Evolutionary conservation across 2,113 vertebrate species (phyloP).

Genomic region (Corapipo altera): DNA sequence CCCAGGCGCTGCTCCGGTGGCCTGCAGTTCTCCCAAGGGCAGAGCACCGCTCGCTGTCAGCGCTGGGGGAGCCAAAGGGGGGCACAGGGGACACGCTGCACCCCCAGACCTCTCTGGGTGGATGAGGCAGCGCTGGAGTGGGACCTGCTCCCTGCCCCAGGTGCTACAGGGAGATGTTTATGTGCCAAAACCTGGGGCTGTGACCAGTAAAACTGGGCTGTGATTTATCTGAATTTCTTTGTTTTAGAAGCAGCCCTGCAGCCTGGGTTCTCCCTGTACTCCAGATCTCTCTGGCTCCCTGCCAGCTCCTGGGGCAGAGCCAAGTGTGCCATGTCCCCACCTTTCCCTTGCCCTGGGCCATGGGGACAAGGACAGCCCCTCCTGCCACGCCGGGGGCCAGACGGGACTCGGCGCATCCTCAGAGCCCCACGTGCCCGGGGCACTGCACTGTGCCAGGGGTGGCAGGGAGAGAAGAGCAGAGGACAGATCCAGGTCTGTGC

Average conservation of each 20-base stretch:
- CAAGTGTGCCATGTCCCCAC: not conserved
- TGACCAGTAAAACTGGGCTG: not conserved
- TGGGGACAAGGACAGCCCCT: not conserved
- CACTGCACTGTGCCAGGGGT: not conserved
- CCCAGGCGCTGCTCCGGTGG: not conserved
- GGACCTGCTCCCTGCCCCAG: not conserved
- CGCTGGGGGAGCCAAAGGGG: not conserved
- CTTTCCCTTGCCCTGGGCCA: not conserved
- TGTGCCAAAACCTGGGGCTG: not conserved
- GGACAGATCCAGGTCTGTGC: not conserved
- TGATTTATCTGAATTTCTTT: not conserved
- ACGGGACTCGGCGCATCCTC: not conserved
- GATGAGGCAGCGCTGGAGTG: accelerated
- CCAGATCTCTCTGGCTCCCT: not conserved
- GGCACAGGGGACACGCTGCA: not conserved
- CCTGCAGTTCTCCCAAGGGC: not conserved
- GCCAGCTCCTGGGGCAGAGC: not conserved
- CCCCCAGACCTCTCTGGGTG: accelerated
- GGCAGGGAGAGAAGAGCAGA: not conserved
- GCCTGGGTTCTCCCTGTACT: not conserved
- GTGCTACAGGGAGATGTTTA: accelerated
- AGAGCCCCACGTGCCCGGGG: not conserved
- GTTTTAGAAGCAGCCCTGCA: not conserved
- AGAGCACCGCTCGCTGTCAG: not conserved
- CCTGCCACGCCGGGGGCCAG: not conserved